These are phyloP conservation scores for Melieria omissa DNA, from an alignment of 2,888 invertebrate genomes.

Conservation along the genomic window DNA sequence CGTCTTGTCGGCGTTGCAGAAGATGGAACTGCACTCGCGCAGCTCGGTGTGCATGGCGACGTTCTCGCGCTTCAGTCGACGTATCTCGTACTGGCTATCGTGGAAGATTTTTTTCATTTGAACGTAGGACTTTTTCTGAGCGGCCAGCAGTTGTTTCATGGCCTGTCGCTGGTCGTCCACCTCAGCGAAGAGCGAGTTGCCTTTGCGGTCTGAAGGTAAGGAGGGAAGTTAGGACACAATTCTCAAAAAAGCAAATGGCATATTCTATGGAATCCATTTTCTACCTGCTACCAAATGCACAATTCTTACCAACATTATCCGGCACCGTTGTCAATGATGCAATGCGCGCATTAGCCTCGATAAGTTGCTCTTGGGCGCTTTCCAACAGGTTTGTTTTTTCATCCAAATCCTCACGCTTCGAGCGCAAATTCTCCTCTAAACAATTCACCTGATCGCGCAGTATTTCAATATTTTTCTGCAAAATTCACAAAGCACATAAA, in stretches of 20 bases:
- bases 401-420: slow-evolving; percentile 62
- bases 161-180: slow-evolving; percentile 75
- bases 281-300: not conserved
- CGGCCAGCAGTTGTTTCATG: slow-evolving; percentile 71
- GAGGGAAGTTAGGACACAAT: not conserved
- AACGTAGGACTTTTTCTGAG: slow-evolving; percentile 72
- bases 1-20: slow-evolving; percentile 62
- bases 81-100: slow-evolving; percentile 63
- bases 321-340: slow-evolving; percentile 55
- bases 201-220: slow-evolving; percentile 69
- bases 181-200: slow-evolving; percentile 75
- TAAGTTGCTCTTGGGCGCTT: slow-evolving; percentile 62
- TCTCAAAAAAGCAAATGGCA: not conserved
- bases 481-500: not conserved
- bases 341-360: slow-evolving; percentile 62
- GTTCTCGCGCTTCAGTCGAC: slow-evolving; percentile 64
- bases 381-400: slow-evolving; percentile 61
- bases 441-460: slow-evolving; percentile 62
- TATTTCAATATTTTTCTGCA: slow-evolving; percentile 61
- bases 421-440: slow-evolving; percentile 60
- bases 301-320: slow-evolving; percentile 55
- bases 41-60: slow-evolving; percentile 64
- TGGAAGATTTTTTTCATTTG: slow-evolving; percentile 65
- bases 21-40: slow-evolving; percentile 61
- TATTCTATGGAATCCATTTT: not conserved